Evolutionary conservation across 2,113 vertebrate genomes (phyloP).

Genomic region (Callaeas wilsoni): DNA sequence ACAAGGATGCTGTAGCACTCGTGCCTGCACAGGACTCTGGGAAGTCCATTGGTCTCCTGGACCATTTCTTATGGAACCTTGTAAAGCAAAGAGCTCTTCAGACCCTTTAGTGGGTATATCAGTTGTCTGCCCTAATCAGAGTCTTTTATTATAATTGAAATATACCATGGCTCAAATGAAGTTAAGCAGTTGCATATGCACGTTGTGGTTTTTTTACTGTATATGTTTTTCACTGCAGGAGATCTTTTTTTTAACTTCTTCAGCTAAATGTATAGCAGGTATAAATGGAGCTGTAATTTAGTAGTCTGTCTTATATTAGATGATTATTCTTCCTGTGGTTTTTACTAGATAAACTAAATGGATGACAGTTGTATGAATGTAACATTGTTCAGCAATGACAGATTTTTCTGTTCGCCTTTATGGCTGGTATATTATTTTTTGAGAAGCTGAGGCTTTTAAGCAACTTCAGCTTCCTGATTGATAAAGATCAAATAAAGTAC

Average conservation of each 20-base stretch:
- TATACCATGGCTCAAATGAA: neutral
- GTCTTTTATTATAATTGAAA: neutral
- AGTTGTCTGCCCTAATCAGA: neutral
- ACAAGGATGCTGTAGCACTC: rapidly evolving
- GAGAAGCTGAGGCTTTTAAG: neutral
- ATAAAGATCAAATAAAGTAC: neutral
- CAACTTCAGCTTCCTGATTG: neutral
- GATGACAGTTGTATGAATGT: neutral
- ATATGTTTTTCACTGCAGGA: neutral
- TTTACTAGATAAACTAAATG: neutral
- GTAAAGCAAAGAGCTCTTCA: neutral
- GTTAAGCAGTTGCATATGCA: neutral
- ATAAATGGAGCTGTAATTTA: neutral
- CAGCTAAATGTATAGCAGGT: neutral
- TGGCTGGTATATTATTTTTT: neutral
- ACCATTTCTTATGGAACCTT: neutral
- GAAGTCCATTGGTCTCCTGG: too few species aligned
- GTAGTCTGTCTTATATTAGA: neutral
- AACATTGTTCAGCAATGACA: neutral
- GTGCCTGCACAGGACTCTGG: rapidly evolving
- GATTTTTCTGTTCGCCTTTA: neutral
- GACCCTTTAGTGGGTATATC: neutral
- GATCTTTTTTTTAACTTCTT: neutral
- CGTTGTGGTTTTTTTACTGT: neutral
- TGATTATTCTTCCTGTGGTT: neutral